Evolutionary conservation across 1,140 invertebrate species (phyloP).

Genomic region (Drosophila arizonae): DNA sequence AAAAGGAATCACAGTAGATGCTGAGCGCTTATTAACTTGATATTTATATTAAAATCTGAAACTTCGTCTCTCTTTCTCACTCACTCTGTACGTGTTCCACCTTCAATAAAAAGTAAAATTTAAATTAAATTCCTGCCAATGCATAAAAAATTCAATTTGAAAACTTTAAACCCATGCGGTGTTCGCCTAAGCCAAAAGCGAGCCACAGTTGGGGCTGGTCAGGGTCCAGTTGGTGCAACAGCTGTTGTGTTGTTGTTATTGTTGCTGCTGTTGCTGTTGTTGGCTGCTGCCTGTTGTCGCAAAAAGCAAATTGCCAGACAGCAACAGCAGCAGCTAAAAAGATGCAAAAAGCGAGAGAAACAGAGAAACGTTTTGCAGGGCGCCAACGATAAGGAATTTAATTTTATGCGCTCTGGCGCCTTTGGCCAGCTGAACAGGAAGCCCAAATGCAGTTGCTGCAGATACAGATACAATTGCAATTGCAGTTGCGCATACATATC

Average conservation of each 20-base stretch:
- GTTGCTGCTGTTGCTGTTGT: conserved; percentile 13
- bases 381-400: conserved; percentile 47
- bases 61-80: no score
- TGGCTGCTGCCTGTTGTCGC: not conserved
- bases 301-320: conserved; percentile 30
- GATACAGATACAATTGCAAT: conserved; percentile 4
- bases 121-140: conserved; percentile 24
- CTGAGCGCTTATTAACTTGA: no score
- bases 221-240: conserved; percentile 27
- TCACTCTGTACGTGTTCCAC: no score
- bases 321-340: not conserved
- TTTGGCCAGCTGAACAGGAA: conserved; percentile 27
- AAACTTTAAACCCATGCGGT: conserved; percentile 23
- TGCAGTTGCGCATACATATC: conserved; percentile 21
- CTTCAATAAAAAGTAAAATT: conserved; percentile 2
- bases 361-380: conserved; percentile 14
- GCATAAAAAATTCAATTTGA: conserved; percentile 26
- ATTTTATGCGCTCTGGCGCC: conserved; percentile 56
- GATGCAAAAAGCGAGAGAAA: conserved; percentile 11
- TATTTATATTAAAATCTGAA: no score
- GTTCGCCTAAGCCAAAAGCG: conserved; percentile 3
- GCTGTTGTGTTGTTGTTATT: conserved; percentile 20
- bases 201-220: conserved; percentile 35
- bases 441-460: conserved; percentile 6
- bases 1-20: no score